Base-by-base conservation (phyloP, 2,888 invertebrate species). In the Himalopsyche kuldschensis region DNA sequence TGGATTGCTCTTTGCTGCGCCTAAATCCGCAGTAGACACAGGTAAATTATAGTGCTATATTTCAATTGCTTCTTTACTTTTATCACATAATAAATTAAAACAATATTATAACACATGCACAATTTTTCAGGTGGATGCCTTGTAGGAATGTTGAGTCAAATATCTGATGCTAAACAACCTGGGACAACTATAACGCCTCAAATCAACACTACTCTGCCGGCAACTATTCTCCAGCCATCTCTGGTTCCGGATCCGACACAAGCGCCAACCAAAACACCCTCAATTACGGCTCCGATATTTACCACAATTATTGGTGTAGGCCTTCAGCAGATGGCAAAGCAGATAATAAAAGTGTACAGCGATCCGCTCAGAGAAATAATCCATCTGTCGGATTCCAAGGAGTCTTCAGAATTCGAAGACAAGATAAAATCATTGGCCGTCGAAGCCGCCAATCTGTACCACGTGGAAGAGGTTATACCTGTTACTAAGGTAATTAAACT, bases 341-440 rank as follows among this genome's bases (percentile, higher is more conserved):
- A 84, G 75, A 46, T 80, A 32, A 48, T 84, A 32, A 86, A 84
- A 55, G 84, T 84, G 17, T 91, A 89, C 88, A 89, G 89, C 17
- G 95, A 95, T 89, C 94, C 94, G 17, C 88, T 95, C 30, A 90
- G 93, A 48, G 94, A 95, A 87, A 89, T 95, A 32, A 92, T 95
- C 31, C 87, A 93, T 8, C 90, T 93, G 87, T 91, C 93, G 0
- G 93, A 94, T 86, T 90, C 89, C 32, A 89, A 88, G 11, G 87
- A 89, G 3, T 89, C 89, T 47, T 87, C 89, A 0, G 89, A 88
- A 63, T 90, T 90, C 80, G 88, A 89, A 5, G 90, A 91, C 3
- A 91, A 93, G 41, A 88, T 95, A 41, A 92, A 91, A 86, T 90
- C 90, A 32, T 88, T 95, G 85, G 95, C 95, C 0, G 90, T 90